phyloP scores from a whole-genome alignment of 2,888 invertebrate species.

The Pristionchus fissidentatus region DNA sequence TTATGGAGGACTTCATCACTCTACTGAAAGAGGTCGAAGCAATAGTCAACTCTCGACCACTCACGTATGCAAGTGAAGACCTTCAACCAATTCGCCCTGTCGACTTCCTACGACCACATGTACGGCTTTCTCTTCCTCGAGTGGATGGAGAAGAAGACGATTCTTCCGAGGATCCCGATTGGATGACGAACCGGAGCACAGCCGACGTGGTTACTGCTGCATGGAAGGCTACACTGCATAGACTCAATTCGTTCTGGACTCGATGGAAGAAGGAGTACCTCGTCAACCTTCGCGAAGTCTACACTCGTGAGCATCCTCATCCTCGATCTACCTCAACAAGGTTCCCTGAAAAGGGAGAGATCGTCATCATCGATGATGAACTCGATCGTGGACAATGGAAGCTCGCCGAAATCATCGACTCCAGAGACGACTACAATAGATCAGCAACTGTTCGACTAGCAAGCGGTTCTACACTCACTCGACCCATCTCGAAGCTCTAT shows the following conservation, averaged over 20 bases:
- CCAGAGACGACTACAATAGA: not conserved
- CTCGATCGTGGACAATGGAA: constrained; percentile 37
- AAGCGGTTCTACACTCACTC: not conserved
- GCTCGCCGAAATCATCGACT: not conserved
- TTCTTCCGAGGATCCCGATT: not conserved
- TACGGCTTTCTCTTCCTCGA: constrained; percentile 5
- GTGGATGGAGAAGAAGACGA: constrained; percentile 5
- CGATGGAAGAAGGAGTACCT: not conserved
- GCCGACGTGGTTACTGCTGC: not conserved
- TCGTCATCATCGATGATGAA: not conserved
- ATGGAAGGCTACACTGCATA: not conserved
- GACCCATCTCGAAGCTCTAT: not conserved
- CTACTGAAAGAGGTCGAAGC: constrained; percentile 70
- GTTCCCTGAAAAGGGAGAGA: not conserved
- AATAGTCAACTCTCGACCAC: constrained; percentile 74
- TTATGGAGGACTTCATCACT: constrained; percentile 71
- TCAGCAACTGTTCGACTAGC: not conserved
- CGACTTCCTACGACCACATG: constrained; percentile 49
- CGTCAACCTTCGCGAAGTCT: not conserved
- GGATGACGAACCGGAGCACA: not conserved
- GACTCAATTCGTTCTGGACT: not conserved
- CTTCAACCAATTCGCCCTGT: constrained; percentile 51
- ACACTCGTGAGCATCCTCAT: constrained; percentile 2
- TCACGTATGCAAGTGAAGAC: constrained; percentile 72
- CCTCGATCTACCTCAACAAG: not conserved